Conservation (phyloP, 35 echinoderm and acorn worm species). For the Stichopus chloronotus region DNA sequence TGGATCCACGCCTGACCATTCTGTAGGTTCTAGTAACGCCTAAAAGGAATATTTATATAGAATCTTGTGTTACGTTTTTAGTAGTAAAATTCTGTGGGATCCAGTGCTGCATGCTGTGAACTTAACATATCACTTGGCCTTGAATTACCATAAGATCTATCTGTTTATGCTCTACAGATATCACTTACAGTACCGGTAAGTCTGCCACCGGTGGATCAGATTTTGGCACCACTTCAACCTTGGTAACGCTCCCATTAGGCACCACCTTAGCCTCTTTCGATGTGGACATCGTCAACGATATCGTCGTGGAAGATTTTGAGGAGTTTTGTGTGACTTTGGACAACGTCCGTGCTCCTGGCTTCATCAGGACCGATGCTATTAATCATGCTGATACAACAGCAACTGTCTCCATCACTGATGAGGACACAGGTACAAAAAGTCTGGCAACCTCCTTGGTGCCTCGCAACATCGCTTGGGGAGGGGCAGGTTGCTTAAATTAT, state of each 20-base stretch:
- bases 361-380: background rate
- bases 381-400: background rate
- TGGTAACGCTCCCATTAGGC: background rate
- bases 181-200: background rate
- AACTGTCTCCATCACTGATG: background rate
- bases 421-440: conserved; percentile 2
- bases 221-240: background rate
- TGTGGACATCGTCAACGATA: conserved; percentile 4
- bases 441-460: no score
- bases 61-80: no score
- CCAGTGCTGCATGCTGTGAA: no score
- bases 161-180: background rate
- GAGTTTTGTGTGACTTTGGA: conserved; percentile 11
- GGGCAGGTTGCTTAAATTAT: no score
- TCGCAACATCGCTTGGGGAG: no score
- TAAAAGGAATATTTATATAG: no score
- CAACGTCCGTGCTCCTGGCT: background rate
- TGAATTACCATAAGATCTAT: no score
- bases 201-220: background rate
- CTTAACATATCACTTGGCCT: no score
- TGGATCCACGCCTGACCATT: no score
- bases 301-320: conserved; percentile 28
- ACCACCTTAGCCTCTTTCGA: background rate
- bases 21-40: no score
- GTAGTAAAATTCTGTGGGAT: no score